Conservation (phyloP, 35 echinoderm and acorn worm genomes). For the Amphiura filiformis region DNA sequence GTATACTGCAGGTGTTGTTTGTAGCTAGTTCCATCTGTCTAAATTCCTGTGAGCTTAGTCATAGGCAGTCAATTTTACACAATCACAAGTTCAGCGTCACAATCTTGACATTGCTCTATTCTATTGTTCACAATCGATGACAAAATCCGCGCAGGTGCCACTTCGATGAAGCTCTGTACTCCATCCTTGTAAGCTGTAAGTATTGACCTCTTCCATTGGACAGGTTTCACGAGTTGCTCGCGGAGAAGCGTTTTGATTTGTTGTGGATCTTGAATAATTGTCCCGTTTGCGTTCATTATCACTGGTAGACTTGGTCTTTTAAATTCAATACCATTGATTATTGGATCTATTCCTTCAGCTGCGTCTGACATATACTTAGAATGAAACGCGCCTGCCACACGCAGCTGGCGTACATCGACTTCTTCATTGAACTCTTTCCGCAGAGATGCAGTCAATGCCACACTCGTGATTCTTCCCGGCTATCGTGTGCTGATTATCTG, state of each 20-base stretch:
- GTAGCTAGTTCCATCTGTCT: no score
- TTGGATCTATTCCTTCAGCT: background rate
- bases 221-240: background rate
- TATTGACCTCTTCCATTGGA: constrained; percentile 3
- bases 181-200: background rate
- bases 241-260: background rate
- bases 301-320: background rate
- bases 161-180: background rate
- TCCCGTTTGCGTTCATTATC: constrained; percentile 13
- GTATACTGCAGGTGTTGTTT: no score
- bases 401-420: constrained; percentile 4
- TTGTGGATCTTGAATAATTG: background rate
- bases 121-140: background rate
- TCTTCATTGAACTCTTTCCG: background rate
- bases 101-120: constrained; percentile 1
- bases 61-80: background rate
- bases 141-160: background rate
- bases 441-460: background rate
- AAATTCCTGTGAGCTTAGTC: no score
- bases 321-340: constrained; percentile 2
- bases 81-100: background rate
- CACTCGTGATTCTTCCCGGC: background rate
- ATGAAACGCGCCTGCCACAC: constrained; percentile 17
- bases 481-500: background rate
- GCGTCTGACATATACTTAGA: constrained; percentile 4